Evolutionary conservation across 2,113 vertebrate genomes (phyloP).

Genomic region (Hyperopisus bebe): DNA sequence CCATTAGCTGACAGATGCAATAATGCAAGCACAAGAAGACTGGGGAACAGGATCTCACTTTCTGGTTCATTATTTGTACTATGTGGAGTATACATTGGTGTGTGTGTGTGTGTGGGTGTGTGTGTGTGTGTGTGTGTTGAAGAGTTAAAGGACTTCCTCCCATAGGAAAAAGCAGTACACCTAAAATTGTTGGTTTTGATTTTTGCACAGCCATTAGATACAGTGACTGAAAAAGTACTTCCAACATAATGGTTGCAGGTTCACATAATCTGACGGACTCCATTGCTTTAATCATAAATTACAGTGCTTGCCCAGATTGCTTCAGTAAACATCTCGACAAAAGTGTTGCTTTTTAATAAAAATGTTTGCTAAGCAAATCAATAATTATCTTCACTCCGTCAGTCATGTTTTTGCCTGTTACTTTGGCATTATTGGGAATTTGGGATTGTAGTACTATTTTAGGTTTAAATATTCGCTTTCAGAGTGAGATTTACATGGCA

Average conservation of each 20-base stretch:
- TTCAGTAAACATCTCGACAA: background rate
- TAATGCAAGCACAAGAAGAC: conserved; percentile 5
- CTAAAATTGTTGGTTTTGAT: background rate
- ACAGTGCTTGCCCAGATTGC: background rate
- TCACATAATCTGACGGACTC: background rate
- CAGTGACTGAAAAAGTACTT: background rate
- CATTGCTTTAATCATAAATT: background rate
- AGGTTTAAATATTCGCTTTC: background rate
- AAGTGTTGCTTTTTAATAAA: background rate
- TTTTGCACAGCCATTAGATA: background rate
- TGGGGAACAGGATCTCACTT: background rate
- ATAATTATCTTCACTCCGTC: background rate
- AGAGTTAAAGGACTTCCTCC: background rate
- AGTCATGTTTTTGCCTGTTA: background rate
- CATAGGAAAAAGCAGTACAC: background rate
- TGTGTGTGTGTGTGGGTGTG: background rate
- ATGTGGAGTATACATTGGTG: background rate
- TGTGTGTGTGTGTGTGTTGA: background rate
- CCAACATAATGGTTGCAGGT: background rate
- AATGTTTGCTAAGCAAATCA: background rate
- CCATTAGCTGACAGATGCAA: background rate
- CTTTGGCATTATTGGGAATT: background rate
- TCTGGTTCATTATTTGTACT: background rate
- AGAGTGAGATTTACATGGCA: background rate
- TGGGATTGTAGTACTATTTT: background rate